Evolutionary conservation across 2,797 vertebrate species (phyloP).

Genomic region (Cynodonichthys magdalenae): DNA sequence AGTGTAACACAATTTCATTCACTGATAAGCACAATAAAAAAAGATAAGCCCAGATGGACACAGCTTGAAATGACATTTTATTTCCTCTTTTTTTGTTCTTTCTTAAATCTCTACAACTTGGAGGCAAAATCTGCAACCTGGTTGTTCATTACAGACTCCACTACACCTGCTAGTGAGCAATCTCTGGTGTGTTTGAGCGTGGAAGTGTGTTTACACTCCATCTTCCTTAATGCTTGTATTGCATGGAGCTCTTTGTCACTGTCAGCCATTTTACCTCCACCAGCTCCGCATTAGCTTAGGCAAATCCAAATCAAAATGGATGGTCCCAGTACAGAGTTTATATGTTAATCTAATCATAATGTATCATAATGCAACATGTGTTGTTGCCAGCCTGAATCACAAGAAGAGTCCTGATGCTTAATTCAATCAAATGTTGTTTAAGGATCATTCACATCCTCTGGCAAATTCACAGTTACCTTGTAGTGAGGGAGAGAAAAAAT

Average conservation of each 20-base stretch:
- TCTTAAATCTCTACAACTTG: constrained; percentile 38
- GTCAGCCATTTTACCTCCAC: constrained; percentile 77
- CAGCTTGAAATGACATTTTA: constrained; percentile 60
- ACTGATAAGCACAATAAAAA: constrained; percentile 27
- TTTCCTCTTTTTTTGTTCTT: constrained; percentile 35
- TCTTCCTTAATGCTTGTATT: constrained; percentile 63
- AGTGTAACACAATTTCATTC: constrained; percentile 38
- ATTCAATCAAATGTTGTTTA: constrained; percentile 75
- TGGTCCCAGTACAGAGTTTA: constrained; percentile 62
- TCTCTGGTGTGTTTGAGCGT: constrained; percentile 49
- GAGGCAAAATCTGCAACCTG: constrained; percentile 55
- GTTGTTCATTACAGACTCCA: constrained; percentile 59
- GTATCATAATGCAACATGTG: constrained; percentile 57
- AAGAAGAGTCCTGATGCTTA: constrained; percentile 59
- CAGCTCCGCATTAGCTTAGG: constrained; percentile 76
- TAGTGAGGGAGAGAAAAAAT: constrained; percentile 27
- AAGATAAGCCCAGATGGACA: constrained; percentile 64
- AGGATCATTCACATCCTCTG: constrained; percentile 63
- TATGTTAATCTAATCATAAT: constrained; percentile 68
- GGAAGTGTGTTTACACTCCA: constrained; percentile 42
- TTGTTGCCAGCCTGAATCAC: constrained; percentile 55
- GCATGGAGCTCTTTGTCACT: constrained; percentile 72
- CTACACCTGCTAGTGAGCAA: constrained; percentile 61
- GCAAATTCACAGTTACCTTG: constrained; percentile 49
- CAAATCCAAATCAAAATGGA: constrained; percentile 79